Percentiles rank a stretch among this genome's conserved stretches.
These are phyloP conservation scores for Neoscelio sp. DNA, from an alignment of 2,888 invertebrate species.

Conservation along the genomic window DNA sequence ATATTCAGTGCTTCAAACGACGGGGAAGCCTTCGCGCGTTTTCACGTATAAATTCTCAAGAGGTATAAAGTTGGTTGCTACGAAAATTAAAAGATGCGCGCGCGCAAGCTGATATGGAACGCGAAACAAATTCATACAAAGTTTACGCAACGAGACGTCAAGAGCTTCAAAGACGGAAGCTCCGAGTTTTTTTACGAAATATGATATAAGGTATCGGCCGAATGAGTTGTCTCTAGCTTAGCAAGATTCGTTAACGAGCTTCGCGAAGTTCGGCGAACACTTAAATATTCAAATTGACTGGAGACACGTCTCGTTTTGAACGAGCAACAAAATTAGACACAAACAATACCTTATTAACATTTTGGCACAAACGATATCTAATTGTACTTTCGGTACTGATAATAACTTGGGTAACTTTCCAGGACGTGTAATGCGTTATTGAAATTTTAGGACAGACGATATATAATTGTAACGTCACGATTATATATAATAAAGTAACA, in stretches of 20 bases:
- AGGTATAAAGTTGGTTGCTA: conserved; percentile 15
- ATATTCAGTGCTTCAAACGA: conserved; percentile 18
- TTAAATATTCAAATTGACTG: conserved; percentile 14
- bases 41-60: conserved; percentile 13
- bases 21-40: not conserved
- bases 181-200: too few relatives aligned
- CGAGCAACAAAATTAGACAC: too few relatives aligned
- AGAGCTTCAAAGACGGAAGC: conserved; percentile 2
- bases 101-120: not conserved
- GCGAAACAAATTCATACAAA: conserved; percentile 11
- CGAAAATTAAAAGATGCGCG: conserved; percentile 21
- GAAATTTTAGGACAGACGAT: too few relatives aligned
- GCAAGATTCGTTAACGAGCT: conserved; percentile 1
- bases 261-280: not conserved
- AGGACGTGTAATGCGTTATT: too few relatives aligned
- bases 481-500: too few relatives aligned
- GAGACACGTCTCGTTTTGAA: conserved; percentile 1
- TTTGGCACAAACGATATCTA: too few relatives aligned
- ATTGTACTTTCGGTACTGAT: too few relatives aligned
- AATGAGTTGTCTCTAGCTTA: not conserved
- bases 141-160: not conserved
- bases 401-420: too few relatives aligned
- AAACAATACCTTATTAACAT: too few relatives aligned
- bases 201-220: conserved; percentile 2
- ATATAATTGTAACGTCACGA: too few relatives aligned